These are phyloP conservation scores for Drosophila nasuta DNA, from an alignment of 1,140 invertebrate species.

Conservation along the genomic window DNA sequence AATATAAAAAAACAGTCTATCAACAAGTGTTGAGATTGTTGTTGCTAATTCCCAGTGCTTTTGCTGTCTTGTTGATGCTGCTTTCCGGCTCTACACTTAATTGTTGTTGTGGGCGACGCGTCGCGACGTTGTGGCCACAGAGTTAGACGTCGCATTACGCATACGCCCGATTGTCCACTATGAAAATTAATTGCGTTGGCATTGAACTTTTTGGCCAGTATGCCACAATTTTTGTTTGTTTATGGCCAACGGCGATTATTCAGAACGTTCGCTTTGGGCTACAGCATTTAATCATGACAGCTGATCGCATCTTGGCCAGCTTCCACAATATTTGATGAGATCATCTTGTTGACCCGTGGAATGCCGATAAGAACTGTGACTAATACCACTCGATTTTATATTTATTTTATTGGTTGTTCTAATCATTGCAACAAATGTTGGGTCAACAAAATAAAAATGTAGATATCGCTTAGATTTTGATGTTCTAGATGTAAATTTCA, in stretches of 20 bases:
- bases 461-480: no score
- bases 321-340: conserved; percentile 43
- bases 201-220: conserved; percentile 70
- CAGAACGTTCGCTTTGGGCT: conserved; percentile 40
- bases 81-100: conserved; percentile 19
- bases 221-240: conserved; percentile 61
- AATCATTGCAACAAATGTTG: no score
- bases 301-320: conserved; percentile 32
- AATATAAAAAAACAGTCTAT: conserved; percentile 25
- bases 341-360: conserved; percentile 38
- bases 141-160: conserved; percentile 23
- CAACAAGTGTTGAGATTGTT: conserved; percentile 16
- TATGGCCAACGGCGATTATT: conserved; percentile 72
- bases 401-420: background rate
- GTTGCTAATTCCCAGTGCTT: conserved; percentile 4
- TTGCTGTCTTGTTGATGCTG: conserved; percentile 7
- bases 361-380: conserved; percentile 21
- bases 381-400: background rate
- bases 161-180: conserved; percentile 54
- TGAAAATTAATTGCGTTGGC: conserved; percentile 70
- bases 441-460: no score
- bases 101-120: conserved; percentile 35
- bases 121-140: conserved; percentile 8
- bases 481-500: no score
- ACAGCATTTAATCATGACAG: conserved; percentile 21